Conservation (phyloP, 92 coral and sea anemone species). For the Parazoanthus swiftii region DNA sequence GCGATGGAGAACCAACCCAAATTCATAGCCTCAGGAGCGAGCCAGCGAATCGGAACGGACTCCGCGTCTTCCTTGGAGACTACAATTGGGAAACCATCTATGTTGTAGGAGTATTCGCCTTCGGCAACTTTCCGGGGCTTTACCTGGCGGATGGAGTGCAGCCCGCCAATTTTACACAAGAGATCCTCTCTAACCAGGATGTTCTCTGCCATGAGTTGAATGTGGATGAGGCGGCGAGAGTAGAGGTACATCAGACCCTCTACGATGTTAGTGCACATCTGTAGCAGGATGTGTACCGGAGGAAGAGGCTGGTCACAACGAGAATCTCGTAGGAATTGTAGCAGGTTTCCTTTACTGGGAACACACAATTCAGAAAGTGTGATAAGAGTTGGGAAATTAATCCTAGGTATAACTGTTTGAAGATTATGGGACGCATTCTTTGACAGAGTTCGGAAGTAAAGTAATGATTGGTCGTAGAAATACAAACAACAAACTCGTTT, state of each 20-base stretch:
- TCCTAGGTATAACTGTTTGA: neutral
- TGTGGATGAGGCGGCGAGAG: constrained; percentile 13
- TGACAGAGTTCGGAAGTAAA: neutral
- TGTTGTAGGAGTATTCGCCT: constrained; percentile 19
- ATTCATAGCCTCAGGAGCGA: constrained; percentile 51
- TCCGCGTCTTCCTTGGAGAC: constrained; percentile 7
- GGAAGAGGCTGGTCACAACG: neutral
- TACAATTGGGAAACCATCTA: neutral
- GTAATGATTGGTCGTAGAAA: too few relatives aligned
- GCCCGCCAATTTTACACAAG: constrained; percentile 10
- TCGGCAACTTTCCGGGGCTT: neutral
- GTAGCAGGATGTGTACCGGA: constrained; percentile 4
- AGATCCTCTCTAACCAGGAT: neutral
- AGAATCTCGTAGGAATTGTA: constrained; percentile 20
- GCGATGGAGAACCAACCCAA: constrained; percentile 31
- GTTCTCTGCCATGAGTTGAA: constrained; percentile 30
- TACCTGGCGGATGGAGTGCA: constrained; percentile 8
- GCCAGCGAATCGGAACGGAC: constrained; percentile 48
- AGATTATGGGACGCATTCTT: neutral
- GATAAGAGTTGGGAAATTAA: neutral
- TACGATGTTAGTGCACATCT: constrained; percentile 5
- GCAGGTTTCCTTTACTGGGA: constrained; percentile 2
- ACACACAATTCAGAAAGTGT: neutral
- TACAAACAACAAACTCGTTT: too few relatives aligned
- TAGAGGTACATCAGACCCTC: constrained; percentile 1